Conservation (phyloP, 2,113 vertebrate species). For the Xerus inauris region DNA sequence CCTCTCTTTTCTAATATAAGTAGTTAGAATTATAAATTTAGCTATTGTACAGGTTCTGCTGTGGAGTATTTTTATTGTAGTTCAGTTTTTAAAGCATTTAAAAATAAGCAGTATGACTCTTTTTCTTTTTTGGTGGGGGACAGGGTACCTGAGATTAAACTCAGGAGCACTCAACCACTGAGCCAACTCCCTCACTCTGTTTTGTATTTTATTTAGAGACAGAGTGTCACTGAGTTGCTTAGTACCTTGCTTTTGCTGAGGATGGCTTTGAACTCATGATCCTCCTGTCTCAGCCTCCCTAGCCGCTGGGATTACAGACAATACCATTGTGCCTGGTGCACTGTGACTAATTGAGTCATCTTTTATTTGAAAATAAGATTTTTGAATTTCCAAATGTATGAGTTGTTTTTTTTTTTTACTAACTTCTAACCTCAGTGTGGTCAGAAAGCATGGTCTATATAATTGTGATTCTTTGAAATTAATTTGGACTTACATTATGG, state of each 20-base stretch:
- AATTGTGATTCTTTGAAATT: conserved; percentile 32
- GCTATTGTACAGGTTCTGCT: not conserved
- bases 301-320: too few species aligned
- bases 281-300: too few species aligned
- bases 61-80: conserved; percentile 1
- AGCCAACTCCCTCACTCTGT: too few species aligned
- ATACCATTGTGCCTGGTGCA: too few species aligned
- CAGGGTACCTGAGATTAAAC: too few species aligned
- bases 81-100: conserved; percentile 40
- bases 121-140: not conserved
- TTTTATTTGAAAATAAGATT: conserved; percentile 11
- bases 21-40: conserved; percentile 31
- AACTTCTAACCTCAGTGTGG: conserved; percentile 24
- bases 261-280: too few species aligned
- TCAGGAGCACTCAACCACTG: too few species aligned
- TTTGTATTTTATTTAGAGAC: too few species aligned
- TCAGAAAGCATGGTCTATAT: not conserved
- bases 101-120: conserved; percentile 36
- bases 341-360: conserved; percentile 1
- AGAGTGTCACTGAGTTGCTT: too few species aligned
- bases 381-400: conserved; percentile 34
- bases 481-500: not conserved
- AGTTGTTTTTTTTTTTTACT: not conserved
- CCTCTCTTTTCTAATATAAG: conserved; percentile 22
- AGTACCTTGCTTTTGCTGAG: too few species aligned